Base-by-base conservation (phyloP, 2,888 invertebrate genomes). In the Monochamus alternatus region DNA sequence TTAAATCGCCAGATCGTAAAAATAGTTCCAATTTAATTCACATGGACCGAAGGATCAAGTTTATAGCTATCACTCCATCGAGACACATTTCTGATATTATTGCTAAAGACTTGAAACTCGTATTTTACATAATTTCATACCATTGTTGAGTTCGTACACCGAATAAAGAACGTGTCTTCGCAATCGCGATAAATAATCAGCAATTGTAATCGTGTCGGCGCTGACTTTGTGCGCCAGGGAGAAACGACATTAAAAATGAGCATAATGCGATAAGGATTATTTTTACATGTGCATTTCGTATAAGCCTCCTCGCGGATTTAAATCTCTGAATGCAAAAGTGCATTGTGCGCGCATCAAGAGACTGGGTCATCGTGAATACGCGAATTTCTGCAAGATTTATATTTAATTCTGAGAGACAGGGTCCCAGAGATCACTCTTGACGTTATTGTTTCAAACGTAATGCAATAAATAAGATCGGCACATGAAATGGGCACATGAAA, bases 311-410 rank as follows among this genome's bases (percentile, higher is more conserved):
- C 4, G 55, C 14, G 55, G 55, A 31, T 60, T 14, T 52, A 52
- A 52, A 52, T n/a, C 38, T 38, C 38, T 60, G n/a, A 60, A 14
- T 30, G 9, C 60, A 14, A 60, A 38, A 30, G 32, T n/a, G 38
- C 12, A 12, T 31, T 30, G 10, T 38, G 60, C 31, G 32, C 30
- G 60, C 10, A 9, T 60, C 31, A 32, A 32, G 60, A 32, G 60
- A 31, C 60, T 9, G 5, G 10, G 14, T 60, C 31, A 32, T 32
- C 31, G 60, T 60, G 60, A 60, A 60, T 60, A 9, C 8, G 60
- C 60, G 30, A 60, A 60, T 60, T 5, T 60, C 38, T 10, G 12
- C 10, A 31, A 60, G 60, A 60, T 60, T 60, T 60, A 60, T 60
- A 60, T 9, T 31, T 32, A 60, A 60, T 38, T 31, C 60, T 3